A percentile compares a stretch with the other conserved stretches of the same genome.
These are phyloP conservation scores for Ficedula albicollis DNA, from an alignment of 2,797 vertebrate species.

Conservation along the genomic window DNA sequence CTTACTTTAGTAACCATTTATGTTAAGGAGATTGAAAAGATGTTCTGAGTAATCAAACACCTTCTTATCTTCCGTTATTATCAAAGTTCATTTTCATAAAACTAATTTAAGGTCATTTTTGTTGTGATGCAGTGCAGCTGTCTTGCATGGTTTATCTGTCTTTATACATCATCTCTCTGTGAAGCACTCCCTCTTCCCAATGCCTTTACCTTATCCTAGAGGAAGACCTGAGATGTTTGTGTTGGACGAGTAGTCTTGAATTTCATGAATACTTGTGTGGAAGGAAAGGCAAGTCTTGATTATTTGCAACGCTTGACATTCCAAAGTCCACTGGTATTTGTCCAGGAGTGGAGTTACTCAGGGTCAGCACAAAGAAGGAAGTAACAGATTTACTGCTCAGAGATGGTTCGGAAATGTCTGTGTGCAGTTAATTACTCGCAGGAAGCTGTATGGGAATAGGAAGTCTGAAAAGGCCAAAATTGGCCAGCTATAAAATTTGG, in stretches of 20 bases:
- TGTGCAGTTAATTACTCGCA: background rate
- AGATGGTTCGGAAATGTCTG: background rate
- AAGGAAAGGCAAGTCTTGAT: conserved; percentile 3
- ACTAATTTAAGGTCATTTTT: background rate
- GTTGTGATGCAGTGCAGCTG: background rate
- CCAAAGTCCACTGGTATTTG: conserved; percentile 21
- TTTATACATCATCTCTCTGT: background rate
- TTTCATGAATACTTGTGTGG: background rate
- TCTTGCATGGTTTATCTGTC: background rate
- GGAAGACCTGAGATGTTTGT: conserved; percentile 19
- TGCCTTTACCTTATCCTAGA: background rate
- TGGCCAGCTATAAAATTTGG: background rate
- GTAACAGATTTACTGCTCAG: background rate
- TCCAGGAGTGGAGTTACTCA: conserved; percentile 14
- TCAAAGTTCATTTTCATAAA: conserved; percentile 25
- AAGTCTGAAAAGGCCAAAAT: background rate
- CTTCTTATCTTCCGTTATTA: background rate
- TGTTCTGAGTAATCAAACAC: background rate
- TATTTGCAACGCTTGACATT: background rate
- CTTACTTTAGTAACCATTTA: background rate
- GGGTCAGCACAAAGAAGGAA: conserved; percentile 6
- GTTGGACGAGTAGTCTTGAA: background rate
- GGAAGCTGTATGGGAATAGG: background rate
- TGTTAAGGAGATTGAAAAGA: background rate
- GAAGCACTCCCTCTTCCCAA: background rate